Conservation (phyloP, 2,797 vertebrate genomes). For the Numenius phaeopus region DNA sequence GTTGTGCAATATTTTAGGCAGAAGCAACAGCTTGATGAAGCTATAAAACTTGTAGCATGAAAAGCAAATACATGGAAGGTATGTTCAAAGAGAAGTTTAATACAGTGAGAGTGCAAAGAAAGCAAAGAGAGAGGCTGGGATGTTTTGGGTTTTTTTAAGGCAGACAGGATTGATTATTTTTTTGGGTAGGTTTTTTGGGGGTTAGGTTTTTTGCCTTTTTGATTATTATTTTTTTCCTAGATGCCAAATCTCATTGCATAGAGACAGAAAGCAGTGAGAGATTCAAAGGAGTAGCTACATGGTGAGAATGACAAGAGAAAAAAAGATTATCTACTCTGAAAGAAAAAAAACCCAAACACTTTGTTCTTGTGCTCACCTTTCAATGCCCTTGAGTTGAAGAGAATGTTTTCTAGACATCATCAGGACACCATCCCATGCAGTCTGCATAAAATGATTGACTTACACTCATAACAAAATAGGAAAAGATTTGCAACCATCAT, state of each 20-base stretch:
- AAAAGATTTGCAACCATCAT: background rate
- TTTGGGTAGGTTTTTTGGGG: too few relatives aligned
- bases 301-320: background rate
- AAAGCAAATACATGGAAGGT: background rate
- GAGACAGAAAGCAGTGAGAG: background rate
- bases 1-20: background rate
- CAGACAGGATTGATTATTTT: background rate
- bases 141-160: background rate
- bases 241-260: background rate
- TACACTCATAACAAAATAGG: background rate
- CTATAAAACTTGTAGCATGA: background rate
- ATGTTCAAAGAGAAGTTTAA: background rate
- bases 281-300: background rate
- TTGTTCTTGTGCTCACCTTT: slow-evolving; percentile 70
- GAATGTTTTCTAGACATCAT: slow-evolving; percentile 79
- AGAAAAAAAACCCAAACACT: background rate
- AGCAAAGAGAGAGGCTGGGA: background rate
- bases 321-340: background rate
- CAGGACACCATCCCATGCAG: slow-evolving; percentile 81
- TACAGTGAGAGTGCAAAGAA: background rate
- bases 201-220: too few relatives aligned
- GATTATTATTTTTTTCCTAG: background rate
- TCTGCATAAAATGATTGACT: slow-evolving; percentile 58
- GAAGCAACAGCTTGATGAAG: background rate
- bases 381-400: slow-evolving; percentile 77